Evolutionary conservation across 2,888 invertebrate species (phyloP), one percentile per base, ranked within the genome.

Genomic region (Agelastica alni): DNA sequence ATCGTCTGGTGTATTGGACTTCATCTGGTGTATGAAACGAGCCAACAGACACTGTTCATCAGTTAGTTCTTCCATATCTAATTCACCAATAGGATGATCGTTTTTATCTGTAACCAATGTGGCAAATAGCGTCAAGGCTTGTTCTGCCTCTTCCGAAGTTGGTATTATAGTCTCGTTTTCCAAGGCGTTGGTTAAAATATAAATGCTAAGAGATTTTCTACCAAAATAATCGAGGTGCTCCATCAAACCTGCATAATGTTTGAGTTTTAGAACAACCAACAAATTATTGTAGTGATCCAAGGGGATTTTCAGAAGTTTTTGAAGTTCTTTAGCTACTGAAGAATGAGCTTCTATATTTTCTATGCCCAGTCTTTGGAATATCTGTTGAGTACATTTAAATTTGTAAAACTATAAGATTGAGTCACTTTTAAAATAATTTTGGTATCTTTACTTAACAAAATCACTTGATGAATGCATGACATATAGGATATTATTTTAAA

Each of bases 21-120:
- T 87, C 71, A 93, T 84, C 68, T 92, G 87, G 74, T 94, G 93
- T 65, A 93, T 87, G 53, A 94, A 81, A 89, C 94, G 77, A 28
- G 93, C 96, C 51, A 99, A 82, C 12, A 96, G 80, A 30, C 93
- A 91, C 75, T 99, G 99, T 65, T 93, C 98, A 74, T 99, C 99
- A 20, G 92, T 89, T 74, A 98, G 93, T 76, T 98, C 98, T 71
- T 99, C 98, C 0, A 87, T 83, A 75, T 95, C 95, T 1, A 86
- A 83, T n/a, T 83, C 83, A 7, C 64, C 75, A 3, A 62, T 47
- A 55, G 79, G 73, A 0, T 84, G 81, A 68, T 89, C 88, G 69
- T 90, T 89, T 0, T 86, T 81, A 65, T 93, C 93, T 70, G 96
- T 95, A 6, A 97, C 88, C 54, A 98, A 75, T 0, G 96, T 91